A percentile compares a stretch with the other conserved stretches of the same genome.
phyloP scores from a whole-genome alignment of 2,888 invertebrate genomes.

The Orthosia incerta region DNA sequence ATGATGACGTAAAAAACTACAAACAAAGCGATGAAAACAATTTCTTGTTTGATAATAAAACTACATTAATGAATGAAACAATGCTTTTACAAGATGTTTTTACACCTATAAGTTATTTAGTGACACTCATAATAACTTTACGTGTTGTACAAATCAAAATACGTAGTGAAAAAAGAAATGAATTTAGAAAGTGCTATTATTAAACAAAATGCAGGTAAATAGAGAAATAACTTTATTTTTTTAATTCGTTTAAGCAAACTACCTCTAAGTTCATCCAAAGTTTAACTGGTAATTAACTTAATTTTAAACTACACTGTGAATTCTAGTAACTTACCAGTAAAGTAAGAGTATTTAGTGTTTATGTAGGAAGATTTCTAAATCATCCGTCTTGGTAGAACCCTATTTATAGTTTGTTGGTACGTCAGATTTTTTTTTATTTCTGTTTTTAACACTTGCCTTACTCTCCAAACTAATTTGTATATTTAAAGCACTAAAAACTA shows the following conservation, averaged over 20 bases:
- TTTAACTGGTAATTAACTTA: not conserved
- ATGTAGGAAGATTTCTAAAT: not conserved
- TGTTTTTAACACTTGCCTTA: not conserved
- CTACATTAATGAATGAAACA: slow-evolving; percentile 44
- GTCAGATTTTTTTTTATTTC: not conserved
- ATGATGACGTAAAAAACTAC: slow-evolving; percentile 7
- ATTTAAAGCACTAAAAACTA: not conserved
- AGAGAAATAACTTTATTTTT: slow-evolving; percentile 13
- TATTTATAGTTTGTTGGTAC: not conserved
- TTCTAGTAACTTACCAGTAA: slow-evolving; percentile 1
- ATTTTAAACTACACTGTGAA: not conserved
- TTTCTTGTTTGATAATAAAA: not conserved
- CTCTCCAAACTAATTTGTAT: no score
- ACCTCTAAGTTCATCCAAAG: not conserved
- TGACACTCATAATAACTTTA: slow-evolving; percentile 1
- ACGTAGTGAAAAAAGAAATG: slow-evolving; percentile 21
- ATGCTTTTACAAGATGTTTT: not conserved
- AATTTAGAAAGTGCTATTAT: slow-evolving; percentile 20
- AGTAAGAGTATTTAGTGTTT: not conserved
- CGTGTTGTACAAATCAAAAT: not conserved
- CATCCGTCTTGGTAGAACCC: not conserved
- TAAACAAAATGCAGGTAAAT: slow-evolving; percentile 52
- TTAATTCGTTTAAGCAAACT: not conserved
- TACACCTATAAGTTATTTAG: not conserved
- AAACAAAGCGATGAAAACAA: slow-evolving; percentile 49